Percentiles rank a stretch among this genome's conserved stretches.
Evolutionary conservation across 2,888 invertebrate genomes (phyloP).

Genomic region (Rotaria sp.): DNA sequence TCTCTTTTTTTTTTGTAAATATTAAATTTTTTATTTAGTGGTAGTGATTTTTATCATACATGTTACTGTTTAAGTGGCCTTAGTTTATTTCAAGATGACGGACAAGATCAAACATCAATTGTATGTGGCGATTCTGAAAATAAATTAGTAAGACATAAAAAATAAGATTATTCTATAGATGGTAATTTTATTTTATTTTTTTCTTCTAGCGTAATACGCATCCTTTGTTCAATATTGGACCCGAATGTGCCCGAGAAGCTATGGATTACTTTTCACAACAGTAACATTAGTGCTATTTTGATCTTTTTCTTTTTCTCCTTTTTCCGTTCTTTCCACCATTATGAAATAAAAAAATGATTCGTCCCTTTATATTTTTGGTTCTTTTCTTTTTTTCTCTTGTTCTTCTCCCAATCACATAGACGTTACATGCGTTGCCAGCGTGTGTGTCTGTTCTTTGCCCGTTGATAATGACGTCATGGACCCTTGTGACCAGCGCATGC

Average conservation of each 20-base stretch:
- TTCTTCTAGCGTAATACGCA: constrained; percentile 31
- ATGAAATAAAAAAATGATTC: neutral
- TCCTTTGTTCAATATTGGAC: constrained; percentile 39
- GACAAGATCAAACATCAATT: constrained; percentile 1
- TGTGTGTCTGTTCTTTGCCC: too few species aligned
- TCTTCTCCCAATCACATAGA: too few species aligned
- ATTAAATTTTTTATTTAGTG: constrained; percentile 58
- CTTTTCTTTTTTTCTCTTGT: too few species aligned
- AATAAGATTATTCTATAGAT: neutral
- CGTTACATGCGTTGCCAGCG: too few species aligned
- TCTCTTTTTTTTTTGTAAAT: constrained; percentile 45
- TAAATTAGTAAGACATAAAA: constrained; percentile 25
- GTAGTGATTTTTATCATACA: constrained; percentile 86
- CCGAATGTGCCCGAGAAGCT: constrained; percentile 30
- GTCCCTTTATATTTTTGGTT: too few species aligned
- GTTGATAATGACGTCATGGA: too few species aligned
- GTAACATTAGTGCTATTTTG: neutral
- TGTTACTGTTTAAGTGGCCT: constrained; percentile 91
- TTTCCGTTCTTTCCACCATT: neutral
- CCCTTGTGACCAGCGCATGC: too few species aligned
- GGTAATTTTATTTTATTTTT: neutral
- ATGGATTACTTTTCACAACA: neutral
- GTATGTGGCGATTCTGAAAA: constrained; percentile 23
- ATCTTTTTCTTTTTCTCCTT: neutral
- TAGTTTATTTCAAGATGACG: constrained; percentile 72